Evolutionary conservation across 2,888 invertebrate genomes (phyloP).

Genomic region (Ormia ochracea): DNA sequence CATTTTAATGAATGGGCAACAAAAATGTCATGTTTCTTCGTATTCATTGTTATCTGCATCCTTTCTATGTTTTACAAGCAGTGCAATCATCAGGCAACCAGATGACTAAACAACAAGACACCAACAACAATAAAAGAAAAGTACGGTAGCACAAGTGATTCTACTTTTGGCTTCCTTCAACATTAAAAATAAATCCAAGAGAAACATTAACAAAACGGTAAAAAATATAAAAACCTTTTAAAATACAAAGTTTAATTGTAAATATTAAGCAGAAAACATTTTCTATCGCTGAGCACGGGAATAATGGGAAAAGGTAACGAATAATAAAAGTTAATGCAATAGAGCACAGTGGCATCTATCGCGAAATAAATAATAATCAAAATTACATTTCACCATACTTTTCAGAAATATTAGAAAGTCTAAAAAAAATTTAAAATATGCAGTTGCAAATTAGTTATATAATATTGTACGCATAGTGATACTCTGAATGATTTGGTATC

Average conservation of each 20-base stretch:
- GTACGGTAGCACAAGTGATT: neutral
- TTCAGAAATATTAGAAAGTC: neutral
- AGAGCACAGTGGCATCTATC: neutral
- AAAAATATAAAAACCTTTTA: conserved; percentile 45
- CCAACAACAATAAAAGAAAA: neutral
- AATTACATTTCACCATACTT: neutral
- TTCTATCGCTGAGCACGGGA: neutral
- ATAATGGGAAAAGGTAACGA: neutral
- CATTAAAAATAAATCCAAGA: conserved; percentile 21
- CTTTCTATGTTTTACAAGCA: conserved; percentile 23
- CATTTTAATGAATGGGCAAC: conserved; percentile 45
- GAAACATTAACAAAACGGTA: conserved; percentile 12
- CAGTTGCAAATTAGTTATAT: no score
- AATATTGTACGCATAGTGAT: no score
- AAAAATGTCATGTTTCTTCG: conserved; percentile 45
- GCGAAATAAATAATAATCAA: neutral
- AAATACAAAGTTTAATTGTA: conserved; percentile 53
- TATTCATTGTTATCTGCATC: conserved; percentile 49
- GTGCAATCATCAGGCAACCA: conserved; percentile 25
- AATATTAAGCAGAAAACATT: conserved; percentile 31
- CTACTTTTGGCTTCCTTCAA: conserved; percentile 7
- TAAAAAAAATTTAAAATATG: no score
- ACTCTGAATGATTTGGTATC: no score
- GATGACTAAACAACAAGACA: conserved; percentile 39
- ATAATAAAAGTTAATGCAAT: neutral